A percentile compares a stretch with the other conserved stretches of the same genome.
phyloP scores from a whole-genome alignment of 2,797 vertebrate species.

The Darevskia nairensis region DNA sequence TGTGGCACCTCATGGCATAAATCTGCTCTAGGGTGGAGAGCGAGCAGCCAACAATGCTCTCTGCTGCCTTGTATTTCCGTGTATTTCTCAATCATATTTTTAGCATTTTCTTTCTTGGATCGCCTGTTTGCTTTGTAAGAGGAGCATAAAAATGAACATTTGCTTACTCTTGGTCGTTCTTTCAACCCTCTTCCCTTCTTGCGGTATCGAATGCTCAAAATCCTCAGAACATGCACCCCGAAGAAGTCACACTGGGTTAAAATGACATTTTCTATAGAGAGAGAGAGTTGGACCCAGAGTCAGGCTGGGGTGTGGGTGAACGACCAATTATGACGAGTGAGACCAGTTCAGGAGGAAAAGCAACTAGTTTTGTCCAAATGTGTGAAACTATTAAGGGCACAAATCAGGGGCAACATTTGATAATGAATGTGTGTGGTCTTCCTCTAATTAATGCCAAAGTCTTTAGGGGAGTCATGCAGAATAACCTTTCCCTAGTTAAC shows the following conservation, averaged over 20 bases:
- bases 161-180: neutral
- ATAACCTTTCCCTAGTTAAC: constrained; percentile 67
- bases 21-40: no score
- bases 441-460: constrained; percentile 57
- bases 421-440: constrained; percentile 41
- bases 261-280: neutral
- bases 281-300: neutral
- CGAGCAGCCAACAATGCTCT: no score
- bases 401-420: constrained; percentile 46
- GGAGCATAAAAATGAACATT: neutral
- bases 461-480: constrained; percentile 60
- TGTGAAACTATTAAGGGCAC: neutral
- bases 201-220: neutral
- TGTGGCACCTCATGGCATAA: no score
- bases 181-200: neutral
- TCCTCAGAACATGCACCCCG: no score
- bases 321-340: neutral
- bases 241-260: neutral
- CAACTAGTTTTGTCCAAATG: constrained; percentile 18
- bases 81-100: neutral
- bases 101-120: neutral
- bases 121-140: neutral
- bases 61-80: no score
- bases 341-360: neutral
- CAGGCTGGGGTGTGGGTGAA: neutral